Base-by-base conservation (phyloP, 2,113 vertebrate species). In the Cyanoramphus novaezelandiae region DNA sequence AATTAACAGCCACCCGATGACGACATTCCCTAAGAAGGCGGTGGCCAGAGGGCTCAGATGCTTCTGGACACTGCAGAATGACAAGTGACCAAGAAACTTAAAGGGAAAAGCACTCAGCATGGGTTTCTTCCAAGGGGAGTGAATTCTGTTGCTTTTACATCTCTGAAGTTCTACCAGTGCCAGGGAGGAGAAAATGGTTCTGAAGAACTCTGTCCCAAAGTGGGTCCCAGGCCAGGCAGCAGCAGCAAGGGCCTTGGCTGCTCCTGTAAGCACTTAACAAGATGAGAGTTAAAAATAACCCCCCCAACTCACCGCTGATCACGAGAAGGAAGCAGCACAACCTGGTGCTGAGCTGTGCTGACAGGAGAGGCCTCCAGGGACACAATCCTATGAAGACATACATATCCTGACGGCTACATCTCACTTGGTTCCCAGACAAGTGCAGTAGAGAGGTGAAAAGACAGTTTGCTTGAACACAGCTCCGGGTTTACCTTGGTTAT, bases 21-120 rank as follows among this genome's bases (percentile, higher is more conserved):
- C 1, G 2, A 7, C 74, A 79, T 1, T 35, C 25, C 62, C 69
- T 64, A 62, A 55, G 53, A 71, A 64, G 55, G 50, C 0, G 0
- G 13, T 21, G 86, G 49, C 46, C 83, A 63, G 50, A 88, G 92
- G 37, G n/a, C 52, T 28, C 17, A 63, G 46, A 77, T 33, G 67
- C 25, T 68, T 74, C 72, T 63, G 83, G 47, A 60, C 27, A 44
- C 62, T 44, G 77, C 29, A 44, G 47, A 76, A 86, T 12, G 67
- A 57, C 41, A 39, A 71, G 35, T 2, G 8, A 64, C 41, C 44
- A 68, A 35, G 50, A 71, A 52, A 60, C 31, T 60, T 44, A 43
- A 53, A 78, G 29, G 28, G n/a, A 31, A 62, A 65, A 77, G 37
- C 68, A 74, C 64, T 33, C 6, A 11, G n/a, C 17, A 25, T 0